Evolutionary conservation across 2,888 invertebrate species (phyloP), one percentile per base, ranked within the genome.

Genomic region (Ectropis crepuscularia): DNA sequence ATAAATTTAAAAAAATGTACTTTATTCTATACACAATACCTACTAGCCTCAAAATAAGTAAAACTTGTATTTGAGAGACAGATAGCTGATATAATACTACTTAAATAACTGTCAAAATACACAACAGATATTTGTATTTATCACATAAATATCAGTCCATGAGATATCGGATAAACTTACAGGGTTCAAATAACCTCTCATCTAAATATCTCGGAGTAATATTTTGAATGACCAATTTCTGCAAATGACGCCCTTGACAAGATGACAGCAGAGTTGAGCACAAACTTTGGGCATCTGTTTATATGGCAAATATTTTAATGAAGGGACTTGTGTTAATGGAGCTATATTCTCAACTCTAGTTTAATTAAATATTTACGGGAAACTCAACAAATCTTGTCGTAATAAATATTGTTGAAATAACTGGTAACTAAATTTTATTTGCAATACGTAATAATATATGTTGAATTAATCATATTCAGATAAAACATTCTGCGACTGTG

Each of bases 231-330:
- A 58, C 57, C 58, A 54, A 63, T 58, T 45, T 63, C 58, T 63
- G 58, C 43, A 11, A 45, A 45, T 58, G 63, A 58, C 53, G 58
- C 49, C 57, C 10, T 58, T 53, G 38, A 43, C 53, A 53, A 53
- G 53, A 63, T 58, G 48, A 45, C 57, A 54, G 63, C 53, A 43
- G 57, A 41, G 55, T 47, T 47, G 39, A 48, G 38, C 48, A 48
- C 47, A 48, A 62, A 53, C 51, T 62, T 62, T 45, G 53, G 53
- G 12, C 38, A 36, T 53, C 38, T 37, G 57, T 50, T 62, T 57
- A 57, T 57, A 62, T 57, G 51, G 47, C 61, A 39, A 62, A 63
- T 63, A 53, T 63, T 63, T 53, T 63, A 58, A 63, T 63, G 38
- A 63, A 63, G 63, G 48, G 57, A 63, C 57, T 57, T 62, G 57